These are phyloP conservation scores for Drosophila pallidifrons DNA, from an alignment of 1,140 invertebrate species.

Conservation along the genomic window DNA sequence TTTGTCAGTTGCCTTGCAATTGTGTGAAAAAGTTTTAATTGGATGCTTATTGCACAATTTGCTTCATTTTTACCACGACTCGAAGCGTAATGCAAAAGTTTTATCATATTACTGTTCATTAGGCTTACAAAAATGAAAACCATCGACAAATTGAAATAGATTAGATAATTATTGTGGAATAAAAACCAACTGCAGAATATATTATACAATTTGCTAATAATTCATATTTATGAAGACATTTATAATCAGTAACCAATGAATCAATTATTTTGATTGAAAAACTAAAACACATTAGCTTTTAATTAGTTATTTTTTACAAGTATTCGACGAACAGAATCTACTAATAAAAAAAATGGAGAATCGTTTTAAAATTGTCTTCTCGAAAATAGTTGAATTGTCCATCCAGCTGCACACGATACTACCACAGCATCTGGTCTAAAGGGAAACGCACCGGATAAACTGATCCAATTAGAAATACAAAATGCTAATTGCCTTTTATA, in stretches of 20 bases:
- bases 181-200: neutral
- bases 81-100: conserved; percentile 20
- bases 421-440: neutral
- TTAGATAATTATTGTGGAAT: conserved; percentile 1
- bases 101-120: conserved; percentile 32
- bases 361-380: neutral
- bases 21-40: conserved; percentile 80
- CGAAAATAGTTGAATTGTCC: conserved; percentile 62
- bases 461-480: conserved; percentile 68
- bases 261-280: too few species aligned
- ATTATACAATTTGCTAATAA: too few species aligned
- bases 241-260: too few species aligned
- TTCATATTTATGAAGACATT: too few species aligned
- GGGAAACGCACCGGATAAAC: conserved; percentile 26
- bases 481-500: conserved; percentile 76
- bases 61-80: conserved; percentile 34
- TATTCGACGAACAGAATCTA: too few species aligned
- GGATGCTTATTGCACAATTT: conserved; percentile 79
- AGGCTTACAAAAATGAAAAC: conserved; percentile 21
- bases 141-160: neutral
- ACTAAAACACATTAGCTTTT: too few species aligned
- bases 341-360: neutral
- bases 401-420: conserved; percentile 44
- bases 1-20: conserved; percentile 64
- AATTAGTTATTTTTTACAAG: too few species aligned